Percentiles rank a stretch among this genome's conserved stretches.
phyloP scores from a whole-genome alignment of 2,113 vertebrate species.

The Anarhynchus alexandrinus region DNA sequence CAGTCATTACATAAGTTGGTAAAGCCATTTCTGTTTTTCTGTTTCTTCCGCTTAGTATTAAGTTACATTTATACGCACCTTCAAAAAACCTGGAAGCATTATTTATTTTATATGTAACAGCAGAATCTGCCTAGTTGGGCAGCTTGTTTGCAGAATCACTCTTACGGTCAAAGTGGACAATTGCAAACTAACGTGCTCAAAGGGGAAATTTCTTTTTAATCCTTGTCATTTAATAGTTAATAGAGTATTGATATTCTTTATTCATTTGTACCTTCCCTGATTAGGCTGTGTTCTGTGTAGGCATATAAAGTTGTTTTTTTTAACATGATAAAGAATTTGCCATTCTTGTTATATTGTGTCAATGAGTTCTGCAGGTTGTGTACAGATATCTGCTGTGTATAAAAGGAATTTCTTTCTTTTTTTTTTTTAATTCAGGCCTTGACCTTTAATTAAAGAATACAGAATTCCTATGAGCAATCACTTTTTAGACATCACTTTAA shows the following conservation, averaged over 20 bases:
- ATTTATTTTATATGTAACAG: background rate
- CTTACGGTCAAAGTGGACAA: background rate
- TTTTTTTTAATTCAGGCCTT: background rate
- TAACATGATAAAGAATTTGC: background rate
- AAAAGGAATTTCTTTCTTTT: background rate
- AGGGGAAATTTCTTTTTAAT: background rate
- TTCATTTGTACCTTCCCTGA: background rate
- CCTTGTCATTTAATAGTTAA: background rate
- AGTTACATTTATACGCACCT: background rate
- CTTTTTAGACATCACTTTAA: background rate
- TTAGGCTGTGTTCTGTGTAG: background rate
- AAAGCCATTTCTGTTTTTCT: background rate
- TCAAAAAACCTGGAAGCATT: background rate
- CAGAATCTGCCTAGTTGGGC: background rate
- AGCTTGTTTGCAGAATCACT: background rate
- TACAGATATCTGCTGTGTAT: background rate
- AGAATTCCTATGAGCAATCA: background rate
- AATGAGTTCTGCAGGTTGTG: background rate
- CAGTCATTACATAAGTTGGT: slow-evolving; percentile 18
- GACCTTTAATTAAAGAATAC: background rate
- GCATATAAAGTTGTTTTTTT: background rate
- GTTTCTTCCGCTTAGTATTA: background rate
- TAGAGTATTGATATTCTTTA: background rate
- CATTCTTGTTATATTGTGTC: background rate
- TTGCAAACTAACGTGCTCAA: rapidly evolving